Conservation (phyloP, 2,797 vertebrate genomes). For the Octomys mimax region DNA sequence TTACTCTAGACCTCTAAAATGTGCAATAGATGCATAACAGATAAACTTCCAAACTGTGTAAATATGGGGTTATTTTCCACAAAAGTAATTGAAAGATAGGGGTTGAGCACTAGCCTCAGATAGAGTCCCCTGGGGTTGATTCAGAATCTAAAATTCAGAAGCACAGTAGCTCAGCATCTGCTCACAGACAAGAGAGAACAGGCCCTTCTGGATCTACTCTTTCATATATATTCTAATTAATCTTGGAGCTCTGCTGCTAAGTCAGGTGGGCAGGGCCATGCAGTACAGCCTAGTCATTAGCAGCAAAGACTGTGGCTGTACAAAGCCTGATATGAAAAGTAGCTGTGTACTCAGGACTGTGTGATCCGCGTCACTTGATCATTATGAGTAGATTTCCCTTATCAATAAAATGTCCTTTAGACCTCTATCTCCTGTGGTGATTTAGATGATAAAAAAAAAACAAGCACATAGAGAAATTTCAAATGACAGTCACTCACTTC, state of each 20-base stretch:
- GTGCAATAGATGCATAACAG: fast-evolving
- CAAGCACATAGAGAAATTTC: background rate
- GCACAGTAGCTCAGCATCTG: background rate
- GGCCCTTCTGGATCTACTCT: background rate
- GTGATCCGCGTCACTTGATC: background rate
- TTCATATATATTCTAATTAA: background rate
- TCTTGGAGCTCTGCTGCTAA: background rate
- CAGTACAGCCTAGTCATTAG: fast-evolving
- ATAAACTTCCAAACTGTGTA: too few relatives aligned
- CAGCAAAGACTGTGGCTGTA: too few relatives aligned
- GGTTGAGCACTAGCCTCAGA: background rate
- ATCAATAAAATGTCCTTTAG: background rate
- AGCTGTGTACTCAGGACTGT: background rate
- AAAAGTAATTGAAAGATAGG: background rate
- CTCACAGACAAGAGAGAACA: background rate
- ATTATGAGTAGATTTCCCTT: background rate
- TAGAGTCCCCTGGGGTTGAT: background rate
- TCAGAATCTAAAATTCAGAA: background rate
- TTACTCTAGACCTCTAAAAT: background rate
- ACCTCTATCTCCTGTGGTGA: background rate
- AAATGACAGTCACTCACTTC: background rate
- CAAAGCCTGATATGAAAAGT: fast-evolving
- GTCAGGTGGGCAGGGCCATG: too few relatives aligned
- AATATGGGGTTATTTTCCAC: background rate
- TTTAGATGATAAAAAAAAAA: background rate